Base-by-base conservation (phyloP, 2,888 invertebrate genomes). In the Embidobia sp. region DNA sequence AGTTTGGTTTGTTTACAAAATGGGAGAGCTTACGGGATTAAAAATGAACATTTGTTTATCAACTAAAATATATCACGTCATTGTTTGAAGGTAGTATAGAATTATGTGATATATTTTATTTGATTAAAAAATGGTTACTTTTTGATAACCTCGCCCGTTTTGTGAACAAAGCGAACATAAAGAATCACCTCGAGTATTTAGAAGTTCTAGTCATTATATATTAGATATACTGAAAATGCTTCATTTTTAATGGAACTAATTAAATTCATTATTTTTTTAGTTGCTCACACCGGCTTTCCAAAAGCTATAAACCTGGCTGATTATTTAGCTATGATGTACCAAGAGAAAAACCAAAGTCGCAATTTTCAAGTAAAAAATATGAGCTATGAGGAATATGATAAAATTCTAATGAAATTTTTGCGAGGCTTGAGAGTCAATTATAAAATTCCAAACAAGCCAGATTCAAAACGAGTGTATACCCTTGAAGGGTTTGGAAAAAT, bases 251-350 rank as follows among this genome's bases (percentile, higher is more conserved):
- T 33, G n/a, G 1, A 10, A 10, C 10, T 1, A n/a, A n/a, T 63
- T 29, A 16, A 40, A 18, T 26, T 37, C 2, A 19, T 19, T 19
- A 13, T 35, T 51, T 29, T 93, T 93, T 75, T 22, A 72, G 72
- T 72, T 7, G 11, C 55, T 3, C 72, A 72, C 26, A 46, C 37
- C 0, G 46, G 10, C 6, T 63, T 72, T 13, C 35, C 46, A 11
- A 48, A 46, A 13, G 16, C 3, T 3, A 29, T 31, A 26, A 55
- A 40, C 3, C 35, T 63, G 2, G 2, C 0, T 0, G 29, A 53
- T 22, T 72, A 53, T 13, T n/a, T 72, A 7, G 2, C 11, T 5
- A 1, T 10, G 3, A 72, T 72, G 70, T 72, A 63, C 13, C 2
- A 26, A 3, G 0, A 40, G 11, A 72, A 63, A 29, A 7, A 46